Percentiles rank a stretch among this genome's conserved stretches.
phyloP scores from a whole-genome alignment of 2,797 vertebrate genomes.

The Platyrinchus mystaceus region DNA sequence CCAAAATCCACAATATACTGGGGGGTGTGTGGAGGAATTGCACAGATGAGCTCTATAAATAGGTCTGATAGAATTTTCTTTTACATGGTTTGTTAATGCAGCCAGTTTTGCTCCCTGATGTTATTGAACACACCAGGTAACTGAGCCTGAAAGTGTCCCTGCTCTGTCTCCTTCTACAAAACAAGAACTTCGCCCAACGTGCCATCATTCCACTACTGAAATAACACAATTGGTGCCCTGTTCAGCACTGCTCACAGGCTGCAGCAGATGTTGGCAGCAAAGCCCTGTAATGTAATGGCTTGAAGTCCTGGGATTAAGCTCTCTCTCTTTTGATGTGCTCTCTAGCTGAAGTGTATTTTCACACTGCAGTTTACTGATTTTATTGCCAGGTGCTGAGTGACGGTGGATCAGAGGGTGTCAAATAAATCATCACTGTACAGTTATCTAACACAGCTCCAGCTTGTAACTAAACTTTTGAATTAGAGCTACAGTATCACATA shows the following conservation, averaged over 20 bases:
- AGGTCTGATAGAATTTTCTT: neutral
- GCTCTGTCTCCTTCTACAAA: neutral
- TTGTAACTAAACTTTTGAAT: neutral
- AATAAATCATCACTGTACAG: neutral
- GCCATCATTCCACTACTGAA: neutral
- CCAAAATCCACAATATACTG: neutral
- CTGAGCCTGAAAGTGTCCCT: neutral
- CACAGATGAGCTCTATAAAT: neutral
- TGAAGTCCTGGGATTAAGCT: neutral
- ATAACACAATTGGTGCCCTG: neutral
- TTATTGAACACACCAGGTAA: neutral
- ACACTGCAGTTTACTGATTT: neutral
- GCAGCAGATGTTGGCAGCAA: neutral
- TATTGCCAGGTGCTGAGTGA: slow-evolving; percentile 42
- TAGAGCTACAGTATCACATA: neutral
- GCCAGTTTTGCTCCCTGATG: neutral
- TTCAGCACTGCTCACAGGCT: neutral
- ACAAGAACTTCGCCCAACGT: neutral
- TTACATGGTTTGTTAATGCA: neutral
- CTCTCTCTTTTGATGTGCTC: neutral
- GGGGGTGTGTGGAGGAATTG: rapidly evolving
- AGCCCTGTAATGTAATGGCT: neutral
- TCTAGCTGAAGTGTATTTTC: slow-evolving; percentile 9
- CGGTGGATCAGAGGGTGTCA: neutral
- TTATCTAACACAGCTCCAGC: neutral